These are phyloP conservation scores for Mionectes olivaceus DNA, from an alignment of 2,797 vertebrate genomes.

Conservation along the genomic window DNA sequence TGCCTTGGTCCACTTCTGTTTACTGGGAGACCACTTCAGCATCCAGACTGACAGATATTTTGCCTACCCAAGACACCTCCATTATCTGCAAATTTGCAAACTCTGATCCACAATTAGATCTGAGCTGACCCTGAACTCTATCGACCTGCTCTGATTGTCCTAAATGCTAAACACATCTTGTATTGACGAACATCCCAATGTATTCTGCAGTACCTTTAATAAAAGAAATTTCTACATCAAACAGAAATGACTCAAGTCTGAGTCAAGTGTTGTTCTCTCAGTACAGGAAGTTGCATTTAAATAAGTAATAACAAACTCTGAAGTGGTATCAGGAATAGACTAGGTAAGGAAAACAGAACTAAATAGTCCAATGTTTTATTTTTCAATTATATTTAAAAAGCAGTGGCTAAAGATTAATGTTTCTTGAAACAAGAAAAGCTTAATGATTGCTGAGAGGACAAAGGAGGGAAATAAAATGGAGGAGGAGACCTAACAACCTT, in stretches of 20 bases:
- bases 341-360: not conserved
- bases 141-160: not conserved
- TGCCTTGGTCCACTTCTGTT: not conserved
- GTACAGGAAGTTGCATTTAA: not conserved
- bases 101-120: not conserved
- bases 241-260: not conserved
- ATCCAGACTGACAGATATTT: not conserved
- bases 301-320: not conserved
- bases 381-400: not conserved
- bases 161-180: not conserved
- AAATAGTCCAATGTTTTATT: not conserved
- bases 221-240: not conserved
- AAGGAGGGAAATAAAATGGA: not conserved
- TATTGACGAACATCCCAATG: fast-evolving
- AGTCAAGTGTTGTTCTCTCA: not conserved
- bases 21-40: not conserved
- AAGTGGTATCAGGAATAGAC: not conserved
- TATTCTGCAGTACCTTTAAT: not conserved
- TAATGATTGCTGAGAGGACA: not conserved
- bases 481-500: not conserved
- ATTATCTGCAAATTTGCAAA: not conserved
- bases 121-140: not conserved
- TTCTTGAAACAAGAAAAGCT: not conserved
- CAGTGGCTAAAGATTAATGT: not conserved
- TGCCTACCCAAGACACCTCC: not conserved